Percentiles rank a stretch among this genome's conserved stretches.
phyloP scores from a whole-genome alignment of 2,797 vertebrate genomes.

The Pseudochirops cupreus region DNA sequence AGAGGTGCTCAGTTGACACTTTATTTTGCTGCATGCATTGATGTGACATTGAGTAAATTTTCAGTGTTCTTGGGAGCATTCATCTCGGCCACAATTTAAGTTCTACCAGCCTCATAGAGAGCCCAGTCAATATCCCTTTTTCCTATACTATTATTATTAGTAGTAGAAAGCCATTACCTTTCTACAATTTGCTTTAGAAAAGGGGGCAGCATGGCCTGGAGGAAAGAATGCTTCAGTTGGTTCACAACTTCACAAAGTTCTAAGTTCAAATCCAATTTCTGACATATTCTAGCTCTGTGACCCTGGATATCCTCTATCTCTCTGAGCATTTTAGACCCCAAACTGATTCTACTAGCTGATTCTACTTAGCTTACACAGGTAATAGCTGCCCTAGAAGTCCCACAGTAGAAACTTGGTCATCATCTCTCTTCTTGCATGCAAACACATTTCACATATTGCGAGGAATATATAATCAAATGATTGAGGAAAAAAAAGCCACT shows the following conservation, averaged over 20 bases:
- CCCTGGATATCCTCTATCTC: neutral
- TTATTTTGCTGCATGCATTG: neutral
- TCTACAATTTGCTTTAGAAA: neutral
- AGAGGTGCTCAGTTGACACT: neutral
- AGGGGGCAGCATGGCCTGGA: neutral
- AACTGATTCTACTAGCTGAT: neutral
- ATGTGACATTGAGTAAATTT: neutral
- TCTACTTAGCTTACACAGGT: neutral
- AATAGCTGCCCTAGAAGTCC: neutral
- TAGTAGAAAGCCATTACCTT: neutral
- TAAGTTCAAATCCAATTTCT: neutral
- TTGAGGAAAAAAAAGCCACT: slow-evolving; percentile 70
- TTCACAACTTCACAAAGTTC: no score
- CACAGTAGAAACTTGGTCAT: slow-evolving; percentile 50
- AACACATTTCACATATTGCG: slow-evolving; percentile 55
- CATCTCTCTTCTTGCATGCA: slow-evolving; percentile 32
- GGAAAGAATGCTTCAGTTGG: neutral
- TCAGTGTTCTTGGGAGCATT: neutral
- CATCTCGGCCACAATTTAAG: neutral
- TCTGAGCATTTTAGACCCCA: neutral
- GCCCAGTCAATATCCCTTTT: neutral
- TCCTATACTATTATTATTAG: no score
- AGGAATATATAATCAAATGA: slow-evolving; percentile 69
- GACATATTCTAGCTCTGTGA: neutral
- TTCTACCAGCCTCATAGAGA: neutral